phyloP scores from a whole-genome alignment of 1,140 invertebrate species.

The Agrypnia vestita region DNA sequence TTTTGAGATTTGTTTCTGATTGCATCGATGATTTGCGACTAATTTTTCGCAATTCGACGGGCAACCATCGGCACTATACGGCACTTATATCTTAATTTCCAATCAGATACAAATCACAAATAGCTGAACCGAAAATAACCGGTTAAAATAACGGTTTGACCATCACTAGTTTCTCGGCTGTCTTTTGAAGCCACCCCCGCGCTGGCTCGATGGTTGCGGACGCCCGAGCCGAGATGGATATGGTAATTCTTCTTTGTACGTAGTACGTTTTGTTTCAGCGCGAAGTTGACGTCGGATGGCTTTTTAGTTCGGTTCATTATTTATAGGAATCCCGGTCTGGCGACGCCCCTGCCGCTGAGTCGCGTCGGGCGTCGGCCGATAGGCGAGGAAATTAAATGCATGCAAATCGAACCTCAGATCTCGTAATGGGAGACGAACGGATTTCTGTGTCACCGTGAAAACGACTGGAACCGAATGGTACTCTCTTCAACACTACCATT shows the following conservation, averaged over 20 bases:
- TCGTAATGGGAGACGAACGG: constrained; percentile 7
- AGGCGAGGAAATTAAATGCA: constrained; percentile 34
- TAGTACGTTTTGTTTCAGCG: constrained; percentile 48
- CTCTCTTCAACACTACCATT: no score
- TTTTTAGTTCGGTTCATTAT: constrained; percentile 52
- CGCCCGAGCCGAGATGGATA: constrained; percentile 29
- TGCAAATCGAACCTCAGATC: constrained; percentile 27
- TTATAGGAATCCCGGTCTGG: constrained; percentile 40
- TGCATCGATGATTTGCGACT: no score
- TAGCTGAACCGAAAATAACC: no score
- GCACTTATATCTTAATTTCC: no score
- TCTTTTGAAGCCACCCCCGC: not conserved
- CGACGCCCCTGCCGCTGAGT: constrained; percentile 45
- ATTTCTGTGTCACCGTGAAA: not conserved
- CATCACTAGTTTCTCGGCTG: no score
- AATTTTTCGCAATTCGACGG: no score
- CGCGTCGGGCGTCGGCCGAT: constrained; percentile 13
- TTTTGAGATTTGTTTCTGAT: no score
- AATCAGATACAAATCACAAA: no score
- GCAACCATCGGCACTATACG: no score
- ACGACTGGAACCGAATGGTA: not conserved
- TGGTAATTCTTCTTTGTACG: constrained; percentile 42
- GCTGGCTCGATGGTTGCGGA: not conserved
- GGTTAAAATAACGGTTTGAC: no score
- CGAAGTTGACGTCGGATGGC: constrained; percentile 48